Evolutionary conservation across 2,888 invertebrate genomes (phyloP).

Genomic region (Brenthis daphne): DNA sequence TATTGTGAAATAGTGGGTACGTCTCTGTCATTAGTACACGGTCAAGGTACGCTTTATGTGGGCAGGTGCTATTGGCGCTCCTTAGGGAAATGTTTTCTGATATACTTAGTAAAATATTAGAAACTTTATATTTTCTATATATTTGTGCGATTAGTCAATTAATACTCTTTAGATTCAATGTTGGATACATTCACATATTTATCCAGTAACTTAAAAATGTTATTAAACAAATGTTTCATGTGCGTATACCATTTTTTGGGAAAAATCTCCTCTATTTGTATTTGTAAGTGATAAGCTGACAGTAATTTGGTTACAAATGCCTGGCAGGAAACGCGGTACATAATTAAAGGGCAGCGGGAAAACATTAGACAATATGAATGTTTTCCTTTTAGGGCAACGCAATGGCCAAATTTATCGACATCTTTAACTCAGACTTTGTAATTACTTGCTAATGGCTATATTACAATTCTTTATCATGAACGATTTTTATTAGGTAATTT

Average conservation of each 20-base stretch:
- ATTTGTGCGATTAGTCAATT: too few relatives aligned
- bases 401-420: constrained; percentile 44
- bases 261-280: constrained; percentile 18
- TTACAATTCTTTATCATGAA: not conserved
- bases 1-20: constrained; percentile 67
- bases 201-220: not conserved
- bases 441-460: not conserved
- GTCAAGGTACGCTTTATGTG: constrained; percentile 70
- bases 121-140: too few relatives aligned
- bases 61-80: constrained; percentile 38
- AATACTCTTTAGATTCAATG: too few relatives aligned
- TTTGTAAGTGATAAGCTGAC: constrained; percentile 17
- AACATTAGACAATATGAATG: constrained; percentile 73
- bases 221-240: not conserved
- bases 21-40: constrained; percentile 68
- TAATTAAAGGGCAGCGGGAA: constrained; percentile 49
- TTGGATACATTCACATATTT: not conserved
- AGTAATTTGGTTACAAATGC: constrained; percentile 23
- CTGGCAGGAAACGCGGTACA: constrained; percentile 20
- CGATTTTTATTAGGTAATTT: not conserved
- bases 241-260: not conserved
- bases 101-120: not conserved
- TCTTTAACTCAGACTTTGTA: constrained; percentile 4
- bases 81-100: constrained; percentile 9
- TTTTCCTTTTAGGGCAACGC: constrained; percentile 61